Percentiles rank a stretch among this genome's conserved stretches.
Evolutionary conservation across 1,140 invertebrate genomes (phyloP).

Genomic region (Aphidius gifuensis): DNA sequence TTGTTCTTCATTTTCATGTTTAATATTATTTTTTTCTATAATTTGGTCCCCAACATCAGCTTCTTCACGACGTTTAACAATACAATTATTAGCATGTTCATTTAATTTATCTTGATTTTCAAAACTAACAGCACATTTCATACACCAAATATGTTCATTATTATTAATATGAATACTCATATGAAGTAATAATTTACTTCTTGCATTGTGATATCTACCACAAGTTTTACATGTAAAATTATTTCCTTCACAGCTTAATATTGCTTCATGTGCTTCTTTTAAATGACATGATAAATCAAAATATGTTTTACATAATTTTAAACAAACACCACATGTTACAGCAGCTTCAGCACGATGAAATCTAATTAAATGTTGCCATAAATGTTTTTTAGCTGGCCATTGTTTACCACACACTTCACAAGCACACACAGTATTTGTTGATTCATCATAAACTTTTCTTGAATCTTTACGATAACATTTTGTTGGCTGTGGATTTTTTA

Average conservation of each 20-base stretch:
- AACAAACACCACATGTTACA: constrained; percentile 61
- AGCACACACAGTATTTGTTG: constrained; percentile 50
- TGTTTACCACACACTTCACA: constrained; percentile 63
- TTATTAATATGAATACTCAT: constrained; percentile 61
- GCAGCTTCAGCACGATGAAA: constrained; percentile 60
- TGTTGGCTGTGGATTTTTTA: constrained; percentile 31
- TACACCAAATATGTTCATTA: constrained; percentile 42
- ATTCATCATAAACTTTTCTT: constrained; percentile 52
- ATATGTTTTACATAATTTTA: constrained; percentile 59
- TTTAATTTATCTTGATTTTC: constrained; percentile 42
- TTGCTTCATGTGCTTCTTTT: constrained; percentile 53
- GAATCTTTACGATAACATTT: constrained; percentile 53
- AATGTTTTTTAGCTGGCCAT: constrained; percentile 62
- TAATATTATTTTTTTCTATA: constrained; percentile 29
- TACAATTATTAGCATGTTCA: constrained; percentile 42
- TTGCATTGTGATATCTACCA: constrained; percentile 61
- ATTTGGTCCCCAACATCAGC: constrained; percentile 28
- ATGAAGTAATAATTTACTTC: constrained; percentile 59
- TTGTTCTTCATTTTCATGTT: constrained; percentile 33
- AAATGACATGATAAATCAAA: constrained; percentile 57
- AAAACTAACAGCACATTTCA: constrained; percentile 44
- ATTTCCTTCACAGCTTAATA: constrained; percentile 57
- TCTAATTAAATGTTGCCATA: constrained; percentile 64
- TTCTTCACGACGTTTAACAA: constrained; percentile 31
- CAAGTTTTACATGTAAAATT: constrained; percentile 63